These are phyloP conservation scores for Notechis scutatus DNA, from an alignment of 2,113 vertebrate species.

Conservation along the genomic window DNA sequence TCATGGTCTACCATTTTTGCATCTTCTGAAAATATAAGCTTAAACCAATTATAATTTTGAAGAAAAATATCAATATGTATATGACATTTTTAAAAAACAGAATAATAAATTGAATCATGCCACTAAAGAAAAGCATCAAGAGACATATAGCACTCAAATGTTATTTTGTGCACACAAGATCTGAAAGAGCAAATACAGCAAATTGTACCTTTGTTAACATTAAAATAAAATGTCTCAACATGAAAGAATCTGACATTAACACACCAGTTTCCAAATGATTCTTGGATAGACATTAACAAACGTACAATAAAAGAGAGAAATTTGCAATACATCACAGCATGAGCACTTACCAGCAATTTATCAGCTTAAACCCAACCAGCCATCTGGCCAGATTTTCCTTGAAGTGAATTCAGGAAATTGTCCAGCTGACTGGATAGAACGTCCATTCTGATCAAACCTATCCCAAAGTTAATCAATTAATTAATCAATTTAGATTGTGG, in stretches of 20 bases:
- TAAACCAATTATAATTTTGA: background rate
- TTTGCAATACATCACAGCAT: slow-evolving; percentile 18
- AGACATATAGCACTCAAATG: background rate
- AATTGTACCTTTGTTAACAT: background rate
- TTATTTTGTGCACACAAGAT: background rate
- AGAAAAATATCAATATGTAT: background rate
- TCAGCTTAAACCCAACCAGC: slow-evolving; percentile 59
- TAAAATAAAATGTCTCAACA: background rate
- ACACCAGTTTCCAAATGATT: slow-evolving; percentile 43
- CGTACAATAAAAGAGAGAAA: background rate
- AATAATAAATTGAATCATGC: slow-evolving; percentile 27
- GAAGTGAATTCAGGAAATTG: slow-evolving; percentile 24
- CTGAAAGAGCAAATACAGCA: rapidly evolving
- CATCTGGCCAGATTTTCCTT: slow-evolving; percentile 62
- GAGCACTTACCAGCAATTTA: slow-evolving; percentile 55
- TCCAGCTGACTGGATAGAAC: slow-evolving; percentile 8
- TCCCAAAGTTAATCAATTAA: slow-evolving; percentile 42
- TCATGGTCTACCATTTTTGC: background rate
- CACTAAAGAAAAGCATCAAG: background rate
- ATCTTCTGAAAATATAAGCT: slow-evolving; percentile 17
- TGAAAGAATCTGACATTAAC: background rate
- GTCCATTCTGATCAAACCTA: slow-evolving; percentile 27
- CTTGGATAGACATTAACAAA: slow-evolving; percentile 29
- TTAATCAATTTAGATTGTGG: slow-evolving; percentile 48
- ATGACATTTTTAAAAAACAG: background rate